Evolutionary conservation across 1,140 invertebrate genomes (phyloP), one percentile per base, ranked within the genome.

Genomic region (Octopus bimaculoides): DNA sequence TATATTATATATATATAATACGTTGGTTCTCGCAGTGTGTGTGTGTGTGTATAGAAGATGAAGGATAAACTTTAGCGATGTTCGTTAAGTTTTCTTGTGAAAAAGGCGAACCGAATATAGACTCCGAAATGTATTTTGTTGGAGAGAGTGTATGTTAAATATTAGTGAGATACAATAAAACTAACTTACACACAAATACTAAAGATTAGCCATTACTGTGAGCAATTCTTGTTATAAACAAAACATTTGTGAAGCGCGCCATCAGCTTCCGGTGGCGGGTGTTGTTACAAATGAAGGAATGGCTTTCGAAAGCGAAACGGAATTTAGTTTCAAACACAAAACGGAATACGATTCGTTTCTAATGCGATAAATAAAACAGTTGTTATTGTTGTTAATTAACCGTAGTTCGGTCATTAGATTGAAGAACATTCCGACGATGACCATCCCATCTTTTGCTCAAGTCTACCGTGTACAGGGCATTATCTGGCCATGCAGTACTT

Each of bases 241-340:
- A 71, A 71, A 71, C 66, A 71, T 71, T 71, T 14, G 66, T 20
- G 26, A 20, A 71, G 66, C 66, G 66, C 66, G 66, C 66, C 66
- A 71, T 71, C 26, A 71, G 14, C 66, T 71, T 71, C 66, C 66
- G 66, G 66, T 71, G 17, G 17, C 5, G 17, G 6, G 8, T 6
- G 66, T 71, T 71, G 26, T 17, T 6, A 6, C 17, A n/a, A 71
- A 71, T n/a, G 0, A n/a, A 61, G 66, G 5, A 17, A 71, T n/a
- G 17, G 4, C 2, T n/a, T 4, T 6, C 14, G 4, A 71, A 71
- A 71, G 7, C 66, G 66, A 20, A 71, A 71, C 14, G 66, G 3
- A 71, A 71, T 17, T 61, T 61, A 61, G 26, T 41, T 41, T 41
- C 26, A 0, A 41, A 41, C 26, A 41, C 26, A 41, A 41, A 41